Evolutionary conservation across 2,797 vertebrate genomes (phyloP).

Genomic region (Cirrhinus mrigala): DNA sequence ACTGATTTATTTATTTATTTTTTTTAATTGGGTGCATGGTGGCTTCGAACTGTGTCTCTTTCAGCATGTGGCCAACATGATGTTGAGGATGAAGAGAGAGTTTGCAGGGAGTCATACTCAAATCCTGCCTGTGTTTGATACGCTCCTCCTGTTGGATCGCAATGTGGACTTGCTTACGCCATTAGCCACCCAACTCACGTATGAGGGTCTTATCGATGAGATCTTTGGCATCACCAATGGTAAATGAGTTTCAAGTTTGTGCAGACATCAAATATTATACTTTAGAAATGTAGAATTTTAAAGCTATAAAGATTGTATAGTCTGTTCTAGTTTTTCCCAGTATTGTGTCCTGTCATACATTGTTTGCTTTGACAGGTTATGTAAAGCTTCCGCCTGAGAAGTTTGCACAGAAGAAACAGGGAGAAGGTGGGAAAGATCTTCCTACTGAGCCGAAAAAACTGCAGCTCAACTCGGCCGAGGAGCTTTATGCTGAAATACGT

Average conservation of each 20-base stretch:
- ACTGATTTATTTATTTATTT: background rate
- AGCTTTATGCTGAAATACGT: slow-evolving; percentile 95
- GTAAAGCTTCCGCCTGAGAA: slow-evolving; percentile 98
- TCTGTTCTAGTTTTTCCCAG: background rate
- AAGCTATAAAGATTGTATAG: background rate
- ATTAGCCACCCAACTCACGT: slow-evolving; percentile 93
- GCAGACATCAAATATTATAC: background rate
- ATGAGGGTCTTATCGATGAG: slow-evolving; percentile 97
- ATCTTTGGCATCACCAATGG: slow-evolving; percentile 96
- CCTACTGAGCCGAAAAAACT: slow-evolving; percentile 96
- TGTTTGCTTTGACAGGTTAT: slow-evolving; percentile 78
- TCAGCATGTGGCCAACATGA: slow-evolving; percentile 98
- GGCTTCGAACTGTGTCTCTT: background rate
- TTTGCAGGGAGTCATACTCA: slow-evolving; percentile 94
- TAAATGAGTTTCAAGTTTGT: slow-evolving; percentile 58
- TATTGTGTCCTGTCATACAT: background rate
- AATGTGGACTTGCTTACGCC: slow-evolving; percentile 94
- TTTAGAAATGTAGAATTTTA: background rate
- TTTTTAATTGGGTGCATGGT: background rate
- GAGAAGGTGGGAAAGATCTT: slow-evolving; percentile 90
- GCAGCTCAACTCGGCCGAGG: slow-evolving; percentile 96
- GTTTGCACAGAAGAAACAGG: slow-evolving; percentile 94
- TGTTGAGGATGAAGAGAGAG: slow-evolving; percentile 98
- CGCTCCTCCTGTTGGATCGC: slow-evolving; percentile 92
- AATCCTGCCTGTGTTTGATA: slow-evolving; percentile 94